Evolutionary conservation across 2,113 vertebrate genomes (phyloP).

Genomic region (Sapajus apella): DNA sequence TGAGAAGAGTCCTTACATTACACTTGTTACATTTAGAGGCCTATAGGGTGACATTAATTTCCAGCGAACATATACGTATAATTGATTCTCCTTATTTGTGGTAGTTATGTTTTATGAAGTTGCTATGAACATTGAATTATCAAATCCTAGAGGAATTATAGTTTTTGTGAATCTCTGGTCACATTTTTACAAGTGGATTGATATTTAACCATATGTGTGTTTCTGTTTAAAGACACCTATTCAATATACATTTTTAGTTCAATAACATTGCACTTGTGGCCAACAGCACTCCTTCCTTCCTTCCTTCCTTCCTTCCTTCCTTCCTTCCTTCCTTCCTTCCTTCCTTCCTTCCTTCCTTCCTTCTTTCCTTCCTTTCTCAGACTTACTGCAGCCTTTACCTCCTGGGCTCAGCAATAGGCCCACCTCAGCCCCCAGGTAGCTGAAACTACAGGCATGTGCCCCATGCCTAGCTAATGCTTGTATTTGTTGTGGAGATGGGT

Average conservation of each 20-base stretch:
- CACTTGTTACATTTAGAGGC: neutral
- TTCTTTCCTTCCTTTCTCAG: no score
- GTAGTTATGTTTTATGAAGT: neutral
- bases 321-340: no score
- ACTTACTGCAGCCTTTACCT: no score
- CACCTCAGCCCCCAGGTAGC: no score
- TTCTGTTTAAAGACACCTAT: neutral
- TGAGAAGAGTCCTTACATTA: neutral
- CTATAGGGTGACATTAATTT: neutral
- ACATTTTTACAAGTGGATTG: neutral
- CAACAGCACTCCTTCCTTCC: neutral
- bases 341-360: fast-evolving
- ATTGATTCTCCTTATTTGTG: neutral
- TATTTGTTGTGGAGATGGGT: no score
- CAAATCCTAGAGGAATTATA: neutral
- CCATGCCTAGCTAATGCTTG: no score
- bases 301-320: no score
- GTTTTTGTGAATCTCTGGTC: neutral
- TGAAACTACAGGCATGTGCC: no score
- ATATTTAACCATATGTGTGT: neutral
- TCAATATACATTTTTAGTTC: neutral
- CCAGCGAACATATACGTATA: no score
- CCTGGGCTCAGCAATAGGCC: no score
- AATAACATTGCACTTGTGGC: neutral
- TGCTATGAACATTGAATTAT: neutral